Base-by-base conservation (phyloP, 2,797 vertebrate species). In the Lacerta bilineata region DNA sequence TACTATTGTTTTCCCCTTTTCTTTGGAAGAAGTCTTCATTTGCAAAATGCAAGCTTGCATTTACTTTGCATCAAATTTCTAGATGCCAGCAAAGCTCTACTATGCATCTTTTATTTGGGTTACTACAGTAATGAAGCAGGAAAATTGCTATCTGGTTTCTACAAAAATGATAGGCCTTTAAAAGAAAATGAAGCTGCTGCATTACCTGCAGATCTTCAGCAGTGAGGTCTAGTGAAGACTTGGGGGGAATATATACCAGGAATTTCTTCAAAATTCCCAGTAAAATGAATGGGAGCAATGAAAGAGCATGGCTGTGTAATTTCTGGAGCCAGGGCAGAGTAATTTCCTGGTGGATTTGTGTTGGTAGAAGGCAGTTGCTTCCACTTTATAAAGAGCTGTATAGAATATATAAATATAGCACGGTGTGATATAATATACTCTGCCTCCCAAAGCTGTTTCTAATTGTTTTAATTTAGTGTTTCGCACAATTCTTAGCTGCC, bases 371-470 rank as follows among this genome's bases (percentile, higher is more conserved):
- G 59, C 74, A 78, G 55, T 68, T 89, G 0, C 1, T 55, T 75
- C 83, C 86, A 74, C 64, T 72, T 33, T 15, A 82, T 25, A 29
- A 23, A 39, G 13, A 41, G 17, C 25, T 23, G 9, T 17, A 79
- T 33, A 33, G 13, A 41, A 61, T 87, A 69, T 20, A 43, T 86
- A 84, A 50, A 46, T 72, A 25, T 4, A 33, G 43, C 46, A 13
- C 29, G 13, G 50, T 39, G 10, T 15, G 27, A 5, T 90, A 83
- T 89, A 88, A 89, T 87, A 59, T 83, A 69, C 59, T 79, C 78
- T 89, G 72, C 82, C 85, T 94, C 86, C 87, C 87, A 90, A 75
- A 80, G 83, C 29, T 89, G 78, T 89, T 89, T 93, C 89, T 41
- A 72, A 33, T 72, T 33, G 5, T 72, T 50, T 39, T 36, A 72